Percentiles rank a stretch among this genome's conserved stretches.
phyloP scores from a whole-genome alignment of 1,140 invertebrate species.

The Drosophila virilis region DNA sequence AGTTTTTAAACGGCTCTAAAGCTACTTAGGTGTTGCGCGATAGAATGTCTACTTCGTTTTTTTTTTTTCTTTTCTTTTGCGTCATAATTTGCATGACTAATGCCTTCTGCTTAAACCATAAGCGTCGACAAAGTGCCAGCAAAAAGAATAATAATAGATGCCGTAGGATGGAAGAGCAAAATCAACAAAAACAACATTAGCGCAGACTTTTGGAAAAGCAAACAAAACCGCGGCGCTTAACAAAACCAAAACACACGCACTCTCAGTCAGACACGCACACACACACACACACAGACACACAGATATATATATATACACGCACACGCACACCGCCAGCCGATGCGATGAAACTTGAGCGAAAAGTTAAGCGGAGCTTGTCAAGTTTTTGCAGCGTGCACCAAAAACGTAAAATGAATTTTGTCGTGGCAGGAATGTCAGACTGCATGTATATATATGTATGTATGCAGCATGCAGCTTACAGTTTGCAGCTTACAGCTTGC shows the following conservation, averaged over 20 bases:
- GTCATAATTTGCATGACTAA: constrained; percentile 36
- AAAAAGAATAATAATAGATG: constrained; percentile 47
- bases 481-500: constrained; percentile 7
- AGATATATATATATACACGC: background rate
- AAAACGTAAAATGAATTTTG: constrained; percentile 34
- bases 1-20: background rate
- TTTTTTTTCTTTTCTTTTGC: background rate
- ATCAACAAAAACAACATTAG: constrained; percentile 60
- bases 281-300: background rate
- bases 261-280: constrained; percentile 10
- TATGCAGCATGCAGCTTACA: constrained; percentile 7
- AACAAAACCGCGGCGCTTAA: constrained; percentile 34
- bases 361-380: constrained; percentile 43
- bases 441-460: background rate
- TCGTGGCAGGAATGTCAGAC: constrained; percentile 9
- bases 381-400: constrained; percentile 27
- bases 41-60: background rate
- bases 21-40: background rate
- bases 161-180: constrained; percentile 35
- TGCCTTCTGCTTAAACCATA: constrained; percentile 24
- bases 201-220: constrained; percentile 39
- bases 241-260: constrained; percentile 32
- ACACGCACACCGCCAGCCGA: background rate
- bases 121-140: constrained; percentile 22
- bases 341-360: constrained; percentile 27